phyloP scores from a whole-genome alignment of 2,888 invertebrate genomes.

The Temnothorax unifasciatus region DNA sequence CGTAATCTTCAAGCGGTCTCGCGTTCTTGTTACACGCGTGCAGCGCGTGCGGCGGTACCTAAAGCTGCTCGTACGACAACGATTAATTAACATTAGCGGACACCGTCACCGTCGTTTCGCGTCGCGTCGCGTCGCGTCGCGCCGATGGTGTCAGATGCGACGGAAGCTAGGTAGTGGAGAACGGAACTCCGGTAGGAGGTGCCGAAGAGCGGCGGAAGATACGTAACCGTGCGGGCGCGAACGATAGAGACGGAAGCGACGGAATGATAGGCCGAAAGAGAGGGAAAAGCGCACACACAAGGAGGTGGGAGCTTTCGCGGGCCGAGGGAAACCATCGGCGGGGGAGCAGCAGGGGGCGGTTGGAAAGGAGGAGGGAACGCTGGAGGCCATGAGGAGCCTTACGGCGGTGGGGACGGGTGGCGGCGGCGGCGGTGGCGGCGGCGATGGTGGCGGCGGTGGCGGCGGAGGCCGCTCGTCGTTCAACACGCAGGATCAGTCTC shows the following conservation, averaged over 20 bases:
- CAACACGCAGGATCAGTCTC: slow-evolving; percentile 83
- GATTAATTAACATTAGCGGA: slow-evolving; percentile 41
- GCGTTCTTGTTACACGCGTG: neutral
- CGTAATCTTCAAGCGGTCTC: slow-evolving; percentile 1
- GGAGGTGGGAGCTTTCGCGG: slow-evolving; percentile 41
- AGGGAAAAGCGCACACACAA: neutral
- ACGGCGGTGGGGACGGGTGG: slow-evolving; percentile 29
- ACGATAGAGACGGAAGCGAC: slow-evolving; percentile 39
- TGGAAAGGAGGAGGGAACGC: slow-evolving; percentile 1
- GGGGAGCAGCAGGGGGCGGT: neutral
- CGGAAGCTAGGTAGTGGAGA: slow-evolving; percentile 55
- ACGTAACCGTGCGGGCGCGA: slow-evolving; percentile 42
- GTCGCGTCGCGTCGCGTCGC: neutral
- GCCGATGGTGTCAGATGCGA: slow-evolving; percentile 56
- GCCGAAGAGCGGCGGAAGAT: slow-evolving; percentile 47
- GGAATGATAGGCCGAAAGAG: slow-evolving; percentile 6
- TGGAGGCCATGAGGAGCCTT: slow-evolving; percentile 40
- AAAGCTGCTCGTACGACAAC: neutral
- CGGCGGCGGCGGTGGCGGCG: neutral
- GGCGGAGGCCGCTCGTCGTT: slow-evolving; percentile 80
- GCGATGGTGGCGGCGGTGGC: slow-evolving; percentile 28
- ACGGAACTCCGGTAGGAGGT: slow-evolving; percentile 52
- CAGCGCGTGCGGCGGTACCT: neutral
- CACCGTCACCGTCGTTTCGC: neutral
- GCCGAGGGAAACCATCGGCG: neutral